These are phyloP conservation scores for Cherax destructor DNA, from an alignment of 1,140 invertebrate species.

Conservation along the genomic window DNA sequence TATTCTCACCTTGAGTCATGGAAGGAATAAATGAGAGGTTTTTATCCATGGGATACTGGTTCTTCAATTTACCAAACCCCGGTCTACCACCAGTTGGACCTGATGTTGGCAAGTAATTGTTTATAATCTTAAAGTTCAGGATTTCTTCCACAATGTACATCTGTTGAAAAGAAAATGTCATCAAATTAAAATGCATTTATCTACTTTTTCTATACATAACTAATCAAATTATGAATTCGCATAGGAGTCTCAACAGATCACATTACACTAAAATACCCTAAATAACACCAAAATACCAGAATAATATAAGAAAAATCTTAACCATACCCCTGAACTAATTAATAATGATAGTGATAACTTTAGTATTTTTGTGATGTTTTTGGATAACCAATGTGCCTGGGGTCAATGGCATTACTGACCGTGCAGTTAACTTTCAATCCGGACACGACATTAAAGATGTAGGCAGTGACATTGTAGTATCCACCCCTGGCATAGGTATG, in stretches of 20 bases:
- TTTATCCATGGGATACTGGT: conserved; percentile 64
- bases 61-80: conserved; percentile 28
- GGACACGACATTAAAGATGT: conserved; percentile 72
- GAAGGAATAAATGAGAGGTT: conserved; percentile 48
- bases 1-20: conserved; percentile 41
- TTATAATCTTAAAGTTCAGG: conserved; percentile 27
- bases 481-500: conserved; percentile 72
- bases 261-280: too few relatives aligned
- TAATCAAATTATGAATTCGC: too few relatives aligned
- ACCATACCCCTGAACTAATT: too few relatives aligned
- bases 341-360: too few relatives aligned
- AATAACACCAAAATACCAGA: too few relatives aligned
- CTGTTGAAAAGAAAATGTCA: neutral
- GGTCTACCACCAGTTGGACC: neutral
- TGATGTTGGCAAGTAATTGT: conserved; percentile 24
- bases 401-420: conserved; percentile 11
- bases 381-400: too few relatives aligned
- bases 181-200: too few relatives aligned
- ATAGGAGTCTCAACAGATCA: too few relatives aligned
- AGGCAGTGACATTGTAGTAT: conserved; percentile 71
- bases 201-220: too few relatives aligned
- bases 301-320: too few relatives aligned
- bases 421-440: conserved; percentile 58
- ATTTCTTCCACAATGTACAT: conserved; percentile 46
- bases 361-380: too few relatives aligned